Percentiles rank a stretch among this genome's conserved stretches.
Conservation (phyloP, 2,888 invertebrate genomes). For the Nebria brevicollis region DNA sequence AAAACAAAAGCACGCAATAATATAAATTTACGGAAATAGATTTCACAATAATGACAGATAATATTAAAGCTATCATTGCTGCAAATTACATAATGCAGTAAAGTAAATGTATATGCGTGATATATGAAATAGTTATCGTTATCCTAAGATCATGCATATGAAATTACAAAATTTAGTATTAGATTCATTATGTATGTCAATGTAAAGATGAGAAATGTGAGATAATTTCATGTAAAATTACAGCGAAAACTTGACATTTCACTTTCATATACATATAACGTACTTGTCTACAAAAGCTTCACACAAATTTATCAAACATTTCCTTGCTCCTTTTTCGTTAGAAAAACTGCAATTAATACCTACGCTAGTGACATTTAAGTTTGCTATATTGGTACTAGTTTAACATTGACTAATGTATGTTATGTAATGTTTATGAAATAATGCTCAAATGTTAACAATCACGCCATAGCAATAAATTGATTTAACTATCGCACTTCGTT, state of each 20-base stretch:
- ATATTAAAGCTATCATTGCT: background rate
- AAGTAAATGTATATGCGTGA: background rate
- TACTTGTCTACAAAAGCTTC: background rate
- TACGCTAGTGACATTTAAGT: background rate
- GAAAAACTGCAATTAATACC: background rate
- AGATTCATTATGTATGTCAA: background rate
- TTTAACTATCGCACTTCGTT: background rate
- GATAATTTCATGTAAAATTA: background rate
- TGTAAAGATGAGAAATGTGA: constrained; percentile 1
- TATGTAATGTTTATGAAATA: background rate
- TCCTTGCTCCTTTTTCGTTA: background rate
- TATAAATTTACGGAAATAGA: constrained; percentile 1
- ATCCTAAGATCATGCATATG: background rate
- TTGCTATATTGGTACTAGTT: background rate
- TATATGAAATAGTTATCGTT: background rate
- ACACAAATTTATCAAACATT: background rate
- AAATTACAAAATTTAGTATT: background rate
- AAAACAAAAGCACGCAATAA: background rate
- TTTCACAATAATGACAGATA: background rate
- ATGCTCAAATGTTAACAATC: background rate
- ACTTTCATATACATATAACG: background rate
- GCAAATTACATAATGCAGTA: background rate
- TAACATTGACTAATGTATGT: background rate
- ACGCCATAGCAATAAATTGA: background rate
- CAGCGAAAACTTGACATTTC: background rate